These are phyloP conservation scores for Oeneis ivallda DNA, from an alignment of 2,888 invertebrate species.

Conservation along the genomic window DNA sequence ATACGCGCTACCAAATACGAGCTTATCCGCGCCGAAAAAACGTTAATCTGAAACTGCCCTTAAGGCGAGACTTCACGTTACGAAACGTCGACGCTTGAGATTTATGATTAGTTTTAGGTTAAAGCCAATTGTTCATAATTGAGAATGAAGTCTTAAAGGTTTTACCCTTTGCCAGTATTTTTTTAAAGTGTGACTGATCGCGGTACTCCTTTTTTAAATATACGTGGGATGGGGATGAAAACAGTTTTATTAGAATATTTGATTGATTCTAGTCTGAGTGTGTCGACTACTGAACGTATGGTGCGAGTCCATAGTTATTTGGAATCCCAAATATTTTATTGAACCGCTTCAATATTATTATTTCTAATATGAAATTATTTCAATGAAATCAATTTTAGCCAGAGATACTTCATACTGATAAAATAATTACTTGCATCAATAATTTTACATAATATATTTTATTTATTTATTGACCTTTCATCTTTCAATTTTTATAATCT, in stretches of 20 bases:
- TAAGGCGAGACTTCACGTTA: slow-evolving; percentile 62
- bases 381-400: slow-evolving; percentile 19
- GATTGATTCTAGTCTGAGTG: slow-evolving; percentile 69
- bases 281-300: slow-evolving; percentile 56
- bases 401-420: slow-evolving; percentile 27
- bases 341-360: not conserved
- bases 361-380: slow-evolving; percentile 23
- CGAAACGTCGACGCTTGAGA: slow-evolving; percentile 62
- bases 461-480: slow-evolving; percentile 54
- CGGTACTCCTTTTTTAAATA: slow-evolving; percentile 45
- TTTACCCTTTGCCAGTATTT: slow-evolving; percentile 76
- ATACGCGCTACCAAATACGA: too few species aligned
- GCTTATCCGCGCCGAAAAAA: too few species aligned
- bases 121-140: slow-evolving; percentile 54
- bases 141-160: slow-evolving; percentile 48
- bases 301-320: slow-evolving; percentile 21
- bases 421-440: slow-evolving; percentile 34
- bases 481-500: slow-evolving; percentile 43
- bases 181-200: slow-evolving; percentile 54
- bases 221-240: slow-evolving; percentile 41
- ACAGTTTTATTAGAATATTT: slow-evolving; percentile 46
- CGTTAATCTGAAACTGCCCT: too few species aligned
- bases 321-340: slow-evolving; percentile 21
- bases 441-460: slow-evolving; percentile 46
- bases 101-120: slow-evolving; percentile 57